phyloP scores from a whole-genome alignment of 2,113 vertebrate genomes.

The Silurus asotus region DNA sequence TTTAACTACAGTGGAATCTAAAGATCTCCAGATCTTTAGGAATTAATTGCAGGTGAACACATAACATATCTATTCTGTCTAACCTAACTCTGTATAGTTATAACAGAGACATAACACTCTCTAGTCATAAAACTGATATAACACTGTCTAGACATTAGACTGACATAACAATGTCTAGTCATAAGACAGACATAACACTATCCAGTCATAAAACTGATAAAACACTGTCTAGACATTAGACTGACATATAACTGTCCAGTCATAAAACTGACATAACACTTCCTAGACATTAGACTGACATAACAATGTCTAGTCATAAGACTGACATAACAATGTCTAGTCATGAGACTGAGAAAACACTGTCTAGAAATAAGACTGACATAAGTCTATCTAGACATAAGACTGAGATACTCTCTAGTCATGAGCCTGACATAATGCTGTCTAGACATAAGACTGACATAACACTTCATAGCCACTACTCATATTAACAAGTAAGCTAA shows the following conservation, averaged over 20 bases:
- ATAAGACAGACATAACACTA: too few species aligned
- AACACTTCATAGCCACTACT: neutral
- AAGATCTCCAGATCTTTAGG: neutral
- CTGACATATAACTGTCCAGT: too few species aligned
- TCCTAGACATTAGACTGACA: neutral
- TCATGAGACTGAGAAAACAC: neutral
- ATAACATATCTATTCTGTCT: neutral
- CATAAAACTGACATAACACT: too few species aligned
- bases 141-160: too few species aligned
- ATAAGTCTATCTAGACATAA: neutral
- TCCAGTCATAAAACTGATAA: too few species aligned
- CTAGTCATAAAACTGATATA: too few species aligned
- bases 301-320: neutral
- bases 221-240: too few species aligned
- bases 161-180: too few species aligned
- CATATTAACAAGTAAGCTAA: too few species aligned
- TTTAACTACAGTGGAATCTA: neutral
- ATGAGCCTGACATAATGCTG: neutral
- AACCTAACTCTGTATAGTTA: too few species aligned
- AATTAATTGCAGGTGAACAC: neutral
- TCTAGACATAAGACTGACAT: neutral
- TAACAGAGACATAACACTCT: too few species aligned
- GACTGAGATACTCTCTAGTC: neutral
- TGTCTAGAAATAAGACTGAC: neutral
- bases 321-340: neutral